A percentile compares a stretch with the other conserved stretches of the same genome.
Conservation (phyloP, 2,797 vertebrate genomes). For the Carcharodon carcharias region DNA sequence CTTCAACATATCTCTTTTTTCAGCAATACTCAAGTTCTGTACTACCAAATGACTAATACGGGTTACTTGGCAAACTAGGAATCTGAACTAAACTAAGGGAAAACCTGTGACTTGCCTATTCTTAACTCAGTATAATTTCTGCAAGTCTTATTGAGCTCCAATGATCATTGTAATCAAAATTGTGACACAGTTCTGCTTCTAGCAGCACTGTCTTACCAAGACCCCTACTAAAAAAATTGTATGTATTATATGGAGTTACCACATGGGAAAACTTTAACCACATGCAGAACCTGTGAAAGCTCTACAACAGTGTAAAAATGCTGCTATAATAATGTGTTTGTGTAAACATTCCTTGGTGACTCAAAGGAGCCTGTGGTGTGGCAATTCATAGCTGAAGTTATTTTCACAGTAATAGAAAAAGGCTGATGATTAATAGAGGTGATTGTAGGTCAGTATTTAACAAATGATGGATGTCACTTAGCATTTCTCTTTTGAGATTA, state of each 20-base stretch:
- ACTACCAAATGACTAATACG: too few species aligned
- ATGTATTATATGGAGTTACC: neutral
- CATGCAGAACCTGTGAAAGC: neutral
- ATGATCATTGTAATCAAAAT: neutral
- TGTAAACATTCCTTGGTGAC: neutral
- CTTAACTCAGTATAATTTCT: neutral
- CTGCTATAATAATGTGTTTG: neutral
- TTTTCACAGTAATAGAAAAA: neutral
- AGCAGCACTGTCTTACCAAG: neutral
- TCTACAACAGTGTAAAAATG: neutral
- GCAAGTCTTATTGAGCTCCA: neutral
- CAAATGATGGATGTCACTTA: neutral
- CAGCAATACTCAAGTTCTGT: too few species aligned
- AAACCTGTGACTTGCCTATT: neutral
- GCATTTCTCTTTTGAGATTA: slow-evolving; percentile 4
- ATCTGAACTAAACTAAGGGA: neutral
- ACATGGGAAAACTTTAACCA: neutral
- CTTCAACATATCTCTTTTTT: too few species aligned
- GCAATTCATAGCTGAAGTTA: neutral
- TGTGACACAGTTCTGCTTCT: neutral
- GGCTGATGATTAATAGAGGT: neutral
- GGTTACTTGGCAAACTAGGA: neutral
- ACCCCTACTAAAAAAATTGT: neutral
- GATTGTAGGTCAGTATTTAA: neutral
- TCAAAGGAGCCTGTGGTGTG: neutral